Evolutionary conservation across 2,113 vertebrate genomes (phyloP).

Genomic region (Psittacula cyanocephala): DNA sequence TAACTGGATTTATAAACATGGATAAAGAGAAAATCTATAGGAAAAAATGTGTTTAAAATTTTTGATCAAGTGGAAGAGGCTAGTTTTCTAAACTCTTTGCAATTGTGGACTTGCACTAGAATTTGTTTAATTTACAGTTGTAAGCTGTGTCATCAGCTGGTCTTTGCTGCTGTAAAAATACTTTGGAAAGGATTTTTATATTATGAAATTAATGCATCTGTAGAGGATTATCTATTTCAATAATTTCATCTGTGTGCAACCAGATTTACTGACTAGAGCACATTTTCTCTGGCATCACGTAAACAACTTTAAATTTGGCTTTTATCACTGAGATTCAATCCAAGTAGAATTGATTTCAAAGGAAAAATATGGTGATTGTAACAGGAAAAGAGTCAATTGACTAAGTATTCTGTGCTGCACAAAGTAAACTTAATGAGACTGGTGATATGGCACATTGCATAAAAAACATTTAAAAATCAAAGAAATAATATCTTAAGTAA

Average conservation of each 20-base stretch:
- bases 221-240: constrained; percentile 1
- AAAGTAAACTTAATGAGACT: background rate
- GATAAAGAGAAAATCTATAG: background rate
- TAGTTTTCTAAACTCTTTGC: background rate
- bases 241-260: background rate
- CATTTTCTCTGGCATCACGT: background rate
- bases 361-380: background rate
- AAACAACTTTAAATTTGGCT: background rate
- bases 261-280: background rate
- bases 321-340: background rate
- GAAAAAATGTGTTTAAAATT: background rate
- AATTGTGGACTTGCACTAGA: fast-evolving
- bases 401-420: background rate
- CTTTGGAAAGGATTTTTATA: background rate
- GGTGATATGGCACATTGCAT: background rate
- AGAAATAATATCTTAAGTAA: background rate
- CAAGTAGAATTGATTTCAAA: background rate
- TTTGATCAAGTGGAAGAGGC: fast-evolving
- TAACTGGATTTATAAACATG: background rate
- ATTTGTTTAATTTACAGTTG: background rate
- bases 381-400: background rate
- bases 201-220: constrained; percentile 41
- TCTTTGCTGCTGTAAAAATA: background rate
- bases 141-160: background rate
- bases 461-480: background rate